Evolutionary conservation across 2,113 vertebrate genomes (phyloP).

Genomic region (Albula glossodonta): DNA sequence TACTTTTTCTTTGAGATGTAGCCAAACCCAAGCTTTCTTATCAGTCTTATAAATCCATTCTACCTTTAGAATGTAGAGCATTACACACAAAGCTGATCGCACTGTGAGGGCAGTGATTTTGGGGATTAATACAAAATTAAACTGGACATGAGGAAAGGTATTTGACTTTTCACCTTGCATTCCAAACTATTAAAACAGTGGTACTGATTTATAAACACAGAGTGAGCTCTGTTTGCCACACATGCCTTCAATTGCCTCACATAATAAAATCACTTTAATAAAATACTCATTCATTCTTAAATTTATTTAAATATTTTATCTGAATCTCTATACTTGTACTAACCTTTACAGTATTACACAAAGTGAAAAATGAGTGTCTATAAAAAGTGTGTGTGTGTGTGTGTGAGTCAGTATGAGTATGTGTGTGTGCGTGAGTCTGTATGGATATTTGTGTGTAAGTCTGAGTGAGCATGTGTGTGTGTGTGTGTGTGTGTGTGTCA

Average conservation of each 20-base stretch:
- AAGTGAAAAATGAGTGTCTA: too few species aligned
- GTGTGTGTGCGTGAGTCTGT: conserved; percentile 2
- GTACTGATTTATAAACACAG: not conserved
- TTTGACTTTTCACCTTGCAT: not conserved
- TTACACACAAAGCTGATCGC: not conserved
- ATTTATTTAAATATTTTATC: not conserved
- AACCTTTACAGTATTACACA: too few species aligned
- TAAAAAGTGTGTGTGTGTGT: not conserved
- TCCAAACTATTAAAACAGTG: not conserved
- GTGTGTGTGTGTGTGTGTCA: not conserved
- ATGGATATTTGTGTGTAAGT: not conserved
- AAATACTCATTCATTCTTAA: not conserved
- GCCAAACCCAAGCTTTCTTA: not conserved
- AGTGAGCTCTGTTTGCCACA: not conserved
- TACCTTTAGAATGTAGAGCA: not conserved
- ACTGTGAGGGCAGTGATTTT: not conserved
- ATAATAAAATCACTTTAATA: not conserved
- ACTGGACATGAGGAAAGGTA: not conserved
- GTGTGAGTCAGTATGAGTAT: not conserved
- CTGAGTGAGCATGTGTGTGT: conserved; percentile 12
- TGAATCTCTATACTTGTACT: not conserved
- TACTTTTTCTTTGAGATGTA: not conserved
- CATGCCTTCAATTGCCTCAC: not conserved
- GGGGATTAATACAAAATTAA: not conserved
- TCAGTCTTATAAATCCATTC: not conserved